Evolutionary conservation across 2,113 vertebrate species (phyloP), one percentile per base, ranked within the genome.

Genomic region (Reinhardtius hippoglossoides): DNA sequence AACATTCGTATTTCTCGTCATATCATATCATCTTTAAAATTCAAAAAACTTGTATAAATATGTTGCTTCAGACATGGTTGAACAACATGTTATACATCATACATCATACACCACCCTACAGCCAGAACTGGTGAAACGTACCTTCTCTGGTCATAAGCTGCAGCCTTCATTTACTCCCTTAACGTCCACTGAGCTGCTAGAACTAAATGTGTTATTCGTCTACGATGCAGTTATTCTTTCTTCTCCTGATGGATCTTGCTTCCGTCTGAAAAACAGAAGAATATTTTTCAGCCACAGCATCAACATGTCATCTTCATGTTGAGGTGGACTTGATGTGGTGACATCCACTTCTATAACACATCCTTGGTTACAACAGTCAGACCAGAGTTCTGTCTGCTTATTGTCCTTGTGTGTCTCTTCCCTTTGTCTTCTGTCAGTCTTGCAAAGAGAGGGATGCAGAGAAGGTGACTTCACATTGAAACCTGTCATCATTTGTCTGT

Each of bases 341-440:
- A 20, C 54, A 10, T 64, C 18, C 26, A 20, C 1, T 63, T 62
- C 20, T 42, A 3, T 21, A 10, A 15, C 24, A 40, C 48, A 50
- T n/a, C 64, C 16, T 52, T 20, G 3, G 24, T 52, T 20, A 56
- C 24, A 64, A 55, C 27, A 1, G 9, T 12, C n/a, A 68, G 42
- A 54, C 64, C 2, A 4, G 62, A 35, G 15, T 68, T 13, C 24
- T 50, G 35, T 80, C n/a, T 1, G 12, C 59, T 80, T 20, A 58
- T 71, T 57, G 54, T 59, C 71, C 72, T 23, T 67, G 67, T 67
- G 40, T 86, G 67, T 83, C 50, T 72, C 52, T 70, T 40, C 23
- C 55, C 56, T 80, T 75, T 88, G 73, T 80, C 52, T 57, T 37
- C 56, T 35, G 2, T 66, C 81, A 89, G 87, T 80, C 76, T 84